These are phyloP conservation scores for Teinopalpus imperialis DNA, from an alignment of 2,888 invertebrate species.

Conservation along the genomic window DNA sequence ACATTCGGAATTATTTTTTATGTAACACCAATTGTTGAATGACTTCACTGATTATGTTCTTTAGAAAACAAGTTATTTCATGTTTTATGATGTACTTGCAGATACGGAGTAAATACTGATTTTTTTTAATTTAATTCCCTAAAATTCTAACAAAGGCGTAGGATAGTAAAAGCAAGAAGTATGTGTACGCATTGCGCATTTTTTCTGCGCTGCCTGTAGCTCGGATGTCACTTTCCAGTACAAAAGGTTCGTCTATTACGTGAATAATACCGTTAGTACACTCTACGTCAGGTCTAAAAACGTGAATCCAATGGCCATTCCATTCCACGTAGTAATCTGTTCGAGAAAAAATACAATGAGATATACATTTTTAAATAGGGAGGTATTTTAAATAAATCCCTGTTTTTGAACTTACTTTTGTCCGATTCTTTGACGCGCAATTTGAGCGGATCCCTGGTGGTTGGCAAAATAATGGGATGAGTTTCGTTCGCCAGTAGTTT, in stretches of 20 bases:
- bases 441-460: constrained; percentile 87
- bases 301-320: constrained; percentile 91
- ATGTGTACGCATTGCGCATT: constrained; percentile 41
- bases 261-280: constrained; percentile 98
- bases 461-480: constrained; percentile 84
- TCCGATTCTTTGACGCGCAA: constrained; percentile 88
- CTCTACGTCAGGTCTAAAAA: constrained; percentile 95
- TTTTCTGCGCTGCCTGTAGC: constrained; percentile 81
- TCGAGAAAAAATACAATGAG: constrained; percentile 30
- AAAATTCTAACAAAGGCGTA: constrained; percentile 55
- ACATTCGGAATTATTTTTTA: not conserved
- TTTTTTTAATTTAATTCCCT: constrained; percentile 46
- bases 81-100: too few species aligned
- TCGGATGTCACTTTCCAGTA: constrained; percentile 91
- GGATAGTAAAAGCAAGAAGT: constrained; percentile 47
- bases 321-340: constrained; percentile 92
- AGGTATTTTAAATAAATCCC: not conserved
- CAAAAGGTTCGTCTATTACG: constrained; percentile 93
- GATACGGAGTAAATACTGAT: not conserved
- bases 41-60: too few species aligned
- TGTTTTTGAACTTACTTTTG: constrained; percentile 74
- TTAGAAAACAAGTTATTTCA: too few species aligned
- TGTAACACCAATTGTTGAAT: too few species aligned
- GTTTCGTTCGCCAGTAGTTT: constrained; percentile 86
- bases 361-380: not conserved